Conservation (phyloP, 2,797 vertebrate genomes). For the Petrocephalus sullivani region DNA sequence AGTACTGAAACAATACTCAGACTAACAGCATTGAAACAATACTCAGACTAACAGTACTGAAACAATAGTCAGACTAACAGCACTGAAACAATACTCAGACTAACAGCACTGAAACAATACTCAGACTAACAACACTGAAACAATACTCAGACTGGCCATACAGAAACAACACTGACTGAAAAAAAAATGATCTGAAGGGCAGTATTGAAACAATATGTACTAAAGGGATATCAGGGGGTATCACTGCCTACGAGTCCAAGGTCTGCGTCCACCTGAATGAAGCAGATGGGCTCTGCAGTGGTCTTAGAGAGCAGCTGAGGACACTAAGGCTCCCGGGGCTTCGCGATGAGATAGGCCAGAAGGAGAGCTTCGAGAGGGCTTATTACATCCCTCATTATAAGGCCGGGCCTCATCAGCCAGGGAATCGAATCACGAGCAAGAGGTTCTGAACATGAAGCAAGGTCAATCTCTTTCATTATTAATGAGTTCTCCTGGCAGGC, state of each 20-base stretch:
- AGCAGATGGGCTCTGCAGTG: slow-evolving; percentile 32
- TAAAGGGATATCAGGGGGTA: neutral
- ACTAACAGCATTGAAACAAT: neutral
- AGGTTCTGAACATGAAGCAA: neutral
- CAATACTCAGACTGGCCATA: neutral
- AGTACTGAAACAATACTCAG: neutral
- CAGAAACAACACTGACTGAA: neutral
- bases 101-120: neutral
- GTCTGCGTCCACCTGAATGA: neutral
- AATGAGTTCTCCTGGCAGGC: neutral
- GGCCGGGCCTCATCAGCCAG: neutral
- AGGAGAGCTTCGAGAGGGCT: neutral
- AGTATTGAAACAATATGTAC: neutral
- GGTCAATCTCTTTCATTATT: slow-evolving; percentile 5
- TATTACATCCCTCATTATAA: slow-evolving; percentile 4
- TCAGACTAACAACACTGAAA: neutral
- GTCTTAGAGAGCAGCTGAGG: slow-evolving; percentile 33
- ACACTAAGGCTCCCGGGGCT: neutral
- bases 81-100: neutral
- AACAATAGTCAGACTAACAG: neutral
- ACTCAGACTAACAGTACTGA: neutral
- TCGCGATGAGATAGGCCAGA: neutral
- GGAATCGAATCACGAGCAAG: neutral
- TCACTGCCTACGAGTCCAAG: neutral
- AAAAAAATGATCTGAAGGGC: neutral